Conservation (phyloP, 2,113 vertebrate genomes). For the Phrynocephalus versicolor region DNA sequence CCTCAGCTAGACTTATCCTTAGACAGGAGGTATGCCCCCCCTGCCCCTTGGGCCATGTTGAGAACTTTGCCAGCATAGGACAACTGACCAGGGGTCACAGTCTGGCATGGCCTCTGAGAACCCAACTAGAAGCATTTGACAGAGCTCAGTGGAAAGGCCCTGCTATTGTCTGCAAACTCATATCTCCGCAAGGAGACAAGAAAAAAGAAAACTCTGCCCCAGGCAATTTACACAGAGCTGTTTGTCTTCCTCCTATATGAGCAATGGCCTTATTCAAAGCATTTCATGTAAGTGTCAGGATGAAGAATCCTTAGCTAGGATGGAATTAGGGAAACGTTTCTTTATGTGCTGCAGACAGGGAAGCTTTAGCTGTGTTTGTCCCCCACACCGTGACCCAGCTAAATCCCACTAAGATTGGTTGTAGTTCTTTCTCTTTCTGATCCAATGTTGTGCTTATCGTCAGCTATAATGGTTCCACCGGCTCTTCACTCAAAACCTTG, state of each 20-base stretch:
- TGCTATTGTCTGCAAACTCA: not conserved
- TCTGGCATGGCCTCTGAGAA: no score
- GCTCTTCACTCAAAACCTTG: constrained; percentile 1
- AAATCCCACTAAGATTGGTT: not conserved
- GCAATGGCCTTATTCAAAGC: constrained; percentile 7
- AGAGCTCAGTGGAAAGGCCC: constrained; percentile 2
- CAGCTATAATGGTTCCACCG: not conserved
- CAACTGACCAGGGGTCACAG: no score
- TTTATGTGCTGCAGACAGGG: not conserved
- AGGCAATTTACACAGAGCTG: not conserved
- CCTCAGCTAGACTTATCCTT: no score
- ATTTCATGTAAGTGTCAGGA: not conserved
- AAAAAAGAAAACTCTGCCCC: not conserved
- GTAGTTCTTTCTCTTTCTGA: not conserved
- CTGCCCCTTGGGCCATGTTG: no score
- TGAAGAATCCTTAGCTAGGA: not conserved
- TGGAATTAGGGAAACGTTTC: not conserved
- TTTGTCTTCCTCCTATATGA: not conserved
- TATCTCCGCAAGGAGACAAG: no score
- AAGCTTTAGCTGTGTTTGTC: not conserved
- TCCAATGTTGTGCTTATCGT: not conserved
- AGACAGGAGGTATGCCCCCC: no score
- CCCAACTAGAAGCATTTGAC: not conserved
- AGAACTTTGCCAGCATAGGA: no score
- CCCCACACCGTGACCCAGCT: not conserved